phyloP scores from a whole-genome alignment of 2,113 vertebrate species.

The Equus przewalskii region DNA sequence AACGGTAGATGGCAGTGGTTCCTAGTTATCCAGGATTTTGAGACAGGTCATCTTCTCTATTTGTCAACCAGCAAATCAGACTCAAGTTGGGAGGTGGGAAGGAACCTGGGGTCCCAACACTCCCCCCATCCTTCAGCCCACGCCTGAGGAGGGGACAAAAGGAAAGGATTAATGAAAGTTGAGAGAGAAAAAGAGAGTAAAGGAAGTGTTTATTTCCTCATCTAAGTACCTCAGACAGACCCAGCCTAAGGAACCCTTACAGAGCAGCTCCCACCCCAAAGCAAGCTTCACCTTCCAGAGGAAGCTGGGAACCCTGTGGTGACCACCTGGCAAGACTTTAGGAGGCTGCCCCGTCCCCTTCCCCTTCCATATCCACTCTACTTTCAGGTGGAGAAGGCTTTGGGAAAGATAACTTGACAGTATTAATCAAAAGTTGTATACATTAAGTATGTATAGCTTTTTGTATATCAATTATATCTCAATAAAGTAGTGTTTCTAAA shows the following conservation, averaged over 20 bases:
- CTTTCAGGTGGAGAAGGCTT: neutral
- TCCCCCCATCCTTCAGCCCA: neutral
- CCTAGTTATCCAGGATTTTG: neutral
- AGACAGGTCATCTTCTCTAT: accelerated
- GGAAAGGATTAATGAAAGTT: neutral
- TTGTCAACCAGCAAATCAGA: neutral
- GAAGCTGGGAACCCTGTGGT: neutral
- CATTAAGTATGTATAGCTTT: neutral
- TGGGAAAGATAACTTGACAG: neutral
- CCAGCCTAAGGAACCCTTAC: too few relatives aligned
- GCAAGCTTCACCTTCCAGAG: neutral
- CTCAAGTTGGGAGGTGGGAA: neutral
- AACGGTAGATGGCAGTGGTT: neutral
- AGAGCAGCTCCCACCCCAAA: too few relatives aligned
- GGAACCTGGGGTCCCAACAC: too few relatives aligned
- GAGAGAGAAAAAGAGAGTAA: neutral
- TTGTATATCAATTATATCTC: neutral
- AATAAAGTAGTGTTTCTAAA: neutral
- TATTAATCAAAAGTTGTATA: neutral
- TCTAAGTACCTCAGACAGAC: neutral
- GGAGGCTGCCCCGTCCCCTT: neutral
- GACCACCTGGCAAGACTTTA: neutral
- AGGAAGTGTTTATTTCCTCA: neutral
- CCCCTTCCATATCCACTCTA: too few relatives aligned
- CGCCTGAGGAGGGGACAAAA: neutral